A percentile compares a stretch with the other conserved stretches of the same genome.
Evolutionary conservation across 1,140 invertebrate genomes (phyloP).

Genomic region (Laodelphax striatellus): DNA sequence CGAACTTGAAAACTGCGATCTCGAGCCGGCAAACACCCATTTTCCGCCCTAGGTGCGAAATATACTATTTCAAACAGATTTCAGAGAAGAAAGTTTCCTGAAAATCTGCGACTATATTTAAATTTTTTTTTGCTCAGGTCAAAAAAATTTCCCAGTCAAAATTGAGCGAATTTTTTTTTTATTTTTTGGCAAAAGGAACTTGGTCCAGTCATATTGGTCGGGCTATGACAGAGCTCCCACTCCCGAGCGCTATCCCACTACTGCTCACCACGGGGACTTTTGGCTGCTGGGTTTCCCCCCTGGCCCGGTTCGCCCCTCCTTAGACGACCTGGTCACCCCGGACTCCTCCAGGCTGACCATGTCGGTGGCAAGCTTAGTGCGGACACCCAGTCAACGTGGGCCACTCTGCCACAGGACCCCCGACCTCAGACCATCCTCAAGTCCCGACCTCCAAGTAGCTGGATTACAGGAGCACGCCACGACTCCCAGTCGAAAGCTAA

Average conservation of each 20-base stretch:
- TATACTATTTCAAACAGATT: too few relatives aligned
- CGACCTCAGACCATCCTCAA: slow-evolving; percentile 76
- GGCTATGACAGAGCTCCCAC: slow-evolving; percentile 72
- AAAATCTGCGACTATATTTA: too few relatives aligned
- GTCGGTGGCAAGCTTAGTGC: slow-evolving; percentile 86
- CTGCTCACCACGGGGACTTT: slow-evolving; percentile 91
- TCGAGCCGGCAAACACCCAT: too few relatives aligned
- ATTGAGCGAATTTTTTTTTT: too few relatives aligned
- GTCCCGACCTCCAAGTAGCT: slow-evolving; percentile 78
- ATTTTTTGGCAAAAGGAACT: not conserved
- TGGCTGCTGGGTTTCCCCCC: slow-evolving; percentile 93
- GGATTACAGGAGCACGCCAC: slow-evolving; percentile 87
- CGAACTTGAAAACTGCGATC: too few relatives aligned
- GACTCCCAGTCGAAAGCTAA: slow-evolving; percentile 55
- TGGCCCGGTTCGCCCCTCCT: slow-evolving; percentile 93
- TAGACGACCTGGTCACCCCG: slow-evolving; percentile 72
- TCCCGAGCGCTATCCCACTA: slow-evolving; percentile 96
- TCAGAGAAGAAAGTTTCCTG: too few relatives aligned
- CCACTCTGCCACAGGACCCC: slow-evolving; percentile 52
- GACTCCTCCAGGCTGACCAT: slow-evolving; percentile 75
- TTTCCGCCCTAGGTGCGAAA: too few relatives aligned
- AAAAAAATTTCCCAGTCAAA: too few relatives aligned
- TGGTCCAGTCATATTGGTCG: slow-evolving; percentile 73
- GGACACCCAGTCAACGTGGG: slow-evolving; percentile 72
- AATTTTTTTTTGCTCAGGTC: too few relatives aligned